These are phyloP conservation scores for Lasioglossum oenotherae DNA, from an alignment of 2,888 invertebrate genomes.

Conservation along the genomic window DNA sequence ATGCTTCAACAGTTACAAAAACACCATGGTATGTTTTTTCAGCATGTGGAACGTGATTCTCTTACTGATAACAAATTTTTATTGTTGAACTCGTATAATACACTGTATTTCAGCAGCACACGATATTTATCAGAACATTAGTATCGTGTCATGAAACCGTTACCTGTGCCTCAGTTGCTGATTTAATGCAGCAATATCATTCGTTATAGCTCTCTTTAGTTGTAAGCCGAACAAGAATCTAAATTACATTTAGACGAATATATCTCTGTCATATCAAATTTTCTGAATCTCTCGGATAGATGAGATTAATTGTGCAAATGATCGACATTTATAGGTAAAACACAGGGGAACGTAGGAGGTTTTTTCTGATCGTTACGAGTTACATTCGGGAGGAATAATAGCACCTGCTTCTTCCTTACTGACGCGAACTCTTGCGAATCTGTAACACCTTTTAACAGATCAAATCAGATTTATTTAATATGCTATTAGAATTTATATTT, in stretches of 20 bases:
- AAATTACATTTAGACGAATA: not conserved
- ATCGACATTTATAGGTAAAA: conserved; percentile 18
- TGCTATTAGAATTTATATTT: not conserved
- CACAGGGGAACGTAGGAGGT: conserved; percentile 26
- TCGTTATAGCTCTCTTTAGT: not conserved
- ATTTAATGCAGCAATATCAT: conserved; percentile 1
- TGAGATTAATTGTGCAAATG: not conserved
- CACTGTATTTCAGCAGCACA: not conserved
- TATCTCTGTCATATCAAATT: not conserved
- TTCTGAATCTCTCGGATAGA: not conserved
- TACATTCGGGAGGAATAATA: conserved; percentile 43
- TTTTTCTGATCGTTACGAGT: conserved; percentile 44
- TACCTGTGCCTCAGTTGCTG: not conserved
- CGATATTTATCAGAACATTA: not conserved
- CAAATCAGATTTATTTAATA: not conserved
- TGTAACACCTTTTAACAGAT: conserved; percentile 44
- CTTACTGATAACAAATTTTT: not conserved
- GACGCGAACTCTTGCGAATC: conserved; percentile 66
- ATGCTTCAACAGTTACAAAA: not conserved
- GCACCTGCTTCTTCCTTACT: conserved; percentile 60
- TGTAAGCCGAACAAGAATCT: not conserved
- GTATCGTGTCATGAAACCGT: not conserved
- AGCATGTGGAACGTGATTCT: not conserved
- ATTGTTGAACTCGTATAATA: not conserved
- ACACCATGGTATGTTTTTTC: not conserved